phyloP scores from a whole-genome alignment of 2,113 vertebrate genomes.

The Nerophis lumbriciformis region DNA sequence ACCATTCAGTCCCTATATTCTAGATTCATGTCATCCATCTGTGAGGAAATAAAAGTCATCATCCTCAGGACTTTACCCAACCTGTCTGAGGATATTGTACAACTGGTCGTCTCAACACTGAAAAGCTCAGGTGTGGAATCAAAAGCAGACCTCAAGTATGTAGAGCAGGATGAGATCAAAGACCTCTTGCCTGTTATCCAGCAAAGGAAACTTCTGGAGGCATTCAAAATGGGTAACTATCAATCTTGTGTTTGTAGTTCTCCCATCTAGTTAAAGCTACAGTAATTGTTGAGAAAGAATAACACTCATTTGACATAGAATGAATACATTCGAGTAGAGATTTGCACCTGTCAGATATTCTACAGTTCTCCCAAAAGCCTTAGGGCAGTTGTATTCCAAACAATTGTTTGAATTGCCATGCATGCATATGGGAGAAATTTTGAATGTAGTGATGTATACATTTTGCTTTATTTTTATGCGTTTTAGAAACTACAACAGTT shows the following conservation, averaged over 20 bases:
- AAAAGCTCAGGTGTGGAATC: constrained; percentile 4
- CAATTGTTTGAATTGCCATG: background rate
- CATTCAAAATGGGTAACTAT: constrained; percentile 2
- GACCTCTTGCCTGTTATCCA: constrained; percentile 5
- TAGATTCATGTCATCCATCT: constrained; percentile 1
- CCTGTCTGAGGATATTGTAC: background rate
- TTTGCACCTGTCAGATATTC: background rate
- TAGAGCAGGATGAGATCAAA: background rate
- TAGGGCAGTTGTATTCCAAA: background rate
- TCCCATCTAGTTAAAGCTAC: background rate
- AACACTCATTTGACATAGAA: background rate
- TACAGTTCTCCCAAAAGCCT: background rate
- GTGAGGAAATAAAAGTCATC: constrained; percentile 5
- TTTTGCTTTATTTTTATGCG: background rate
- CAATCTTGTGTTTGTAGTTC: background rate
- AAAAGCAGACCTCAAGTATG: background rate
- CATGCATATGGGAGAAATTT: background rate
- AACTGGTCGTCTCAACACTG: background rate
- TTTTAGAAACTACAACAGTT: constrained; percentile 5
- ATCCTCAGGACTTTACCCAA: constrained; percentile 1
- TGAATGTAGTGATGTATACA: background rate
- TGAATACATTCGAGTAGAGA: background rate
- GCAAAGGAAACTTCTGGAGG: constrained; percentile 3
- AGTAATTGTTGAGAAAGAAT: background rate
- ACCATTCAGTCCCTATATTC: background rate